A percentile compares a stretch with the other conserved stretches of the same genome.
Conservation (phyloP, 2,888 invertebrate genomes). For the Gisinianus flammeolus region DNA sequence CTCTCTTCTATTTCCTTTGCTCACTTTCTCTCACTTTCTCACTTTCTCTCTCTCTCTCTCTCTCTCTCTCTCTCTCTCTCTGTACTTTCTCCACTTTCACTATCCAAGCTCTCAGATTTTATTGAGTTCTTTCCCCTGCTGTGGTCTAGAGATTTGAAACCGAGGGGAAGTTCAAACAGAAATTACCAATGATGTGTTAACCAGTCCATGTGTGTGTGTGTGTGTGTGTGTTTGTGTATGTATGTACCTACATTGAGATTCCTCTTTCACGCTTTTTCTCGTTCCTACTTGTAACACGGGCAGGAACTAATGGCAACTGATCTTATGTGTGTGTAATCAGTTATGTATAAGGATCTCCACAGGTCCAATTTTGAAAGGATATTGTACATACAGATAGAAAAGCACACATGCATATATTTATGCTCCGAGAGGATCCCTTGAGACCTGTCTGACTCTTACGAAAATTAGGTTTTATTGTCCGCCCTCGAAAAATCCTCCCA, state of each 20-base stretch:
- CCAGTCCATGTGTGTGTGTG: not conserved
- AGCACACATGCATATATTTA: not conserved
- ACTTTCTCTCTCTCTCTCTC: not conserved
- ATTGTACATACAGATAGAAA: not conserved
- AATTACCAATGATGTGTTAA: conserved; percentile 2
- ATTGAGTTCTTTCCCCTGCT: not conserved
- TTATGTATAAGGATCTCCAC: conserved; percentile 25
- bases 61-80: not conserved
- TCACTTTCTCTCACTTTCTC: not conserved
- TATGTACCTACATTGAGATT: not conserved
- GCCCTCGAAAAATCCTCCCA: not conserved
- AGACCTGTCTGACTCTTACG: not conserved
- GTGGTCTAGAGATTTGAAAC: not conserved
- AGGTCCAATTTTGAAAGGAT: not conserved
- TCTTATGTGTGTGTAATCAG: conserved; percentile 15
- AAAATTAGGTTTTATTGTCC: conserved; percentile 34
- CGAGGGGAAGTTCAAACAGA: not conserved
- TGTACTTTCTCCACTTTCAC: not conserved
- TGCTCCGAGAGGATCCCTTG: not conserved
- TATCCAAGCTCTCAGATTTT: not conserved
- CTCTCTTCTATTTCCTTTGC: not conserved
- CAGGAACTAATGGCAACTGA: not conserved
- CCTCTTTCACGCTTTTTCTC: not conserved
- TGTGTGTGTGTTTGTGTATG: too few relatives aligned
- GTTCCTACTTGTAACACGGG: not conserved